phyloP scores from a whole-genome alignment of 2,888 invertebrate species.

The Drosophila mettleri region DNA sequence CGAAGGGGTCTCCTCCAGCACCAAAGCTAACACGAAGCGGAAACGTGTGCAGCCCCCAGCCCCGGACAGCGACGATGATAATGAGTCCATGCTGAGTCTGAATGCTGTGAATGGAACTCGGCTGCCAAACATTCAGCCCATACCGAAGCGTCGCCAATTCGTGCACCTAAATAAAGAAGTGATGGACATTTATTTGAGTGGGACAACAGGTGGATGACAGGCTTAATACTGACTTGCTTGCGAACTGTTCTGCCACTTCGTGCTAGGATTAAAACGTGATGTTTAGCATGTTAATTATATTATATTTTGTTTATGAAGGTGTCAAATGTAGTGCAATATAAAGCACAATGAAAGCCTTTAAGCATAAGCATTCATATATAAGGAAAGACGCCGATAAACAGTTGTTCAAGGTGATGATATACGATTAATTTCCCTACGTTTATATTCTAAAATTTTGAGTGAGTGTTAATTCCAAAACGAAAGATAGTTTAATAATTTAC shows the following conservation, averaged over 20 bases:
- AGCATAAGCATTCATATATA: background rate
- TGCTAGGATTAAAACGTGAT: background rate
- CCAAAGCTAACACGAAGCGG: constrained; percentile 29
- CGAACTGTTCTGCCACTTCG: background rate
- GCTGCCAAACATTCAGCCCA: constrained; percentile 64
- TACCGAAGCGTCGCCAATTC: constrained; percentile 51
- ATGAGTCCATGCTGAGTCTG: constrained; percentile 49
- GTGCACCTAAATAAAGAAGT: constrained; percentile 43
- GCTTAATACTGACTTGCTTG: background rate
- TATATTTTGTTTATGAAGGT: background rate
- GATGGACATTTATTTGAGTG: constrained; percentile 63
- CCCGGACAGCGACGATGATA: constrained; percentile 24
- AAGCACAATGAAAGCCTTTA: background rate
- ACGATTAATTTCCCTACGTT: too few species aligned
- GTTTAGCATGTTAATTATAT: background rate
- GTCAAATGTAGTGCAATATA: background rate
- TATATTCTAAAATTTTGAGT: too few species aligned
- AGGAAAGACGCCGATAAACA: too few species aligned
- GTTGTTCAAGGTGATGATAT: too few species aligned
- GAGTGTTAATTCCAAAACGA: too few species aligned
- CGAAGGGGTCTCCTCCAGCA: background rate
- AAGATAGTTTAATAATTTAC: too few species aligned
- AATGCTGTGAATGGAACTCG: constrained; percentile 73
- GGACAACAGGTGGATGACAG: constrained; percentile 59
- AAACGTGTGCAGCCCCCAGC: constrained; percentile 14